Evolutionary conservation across 2,797 vertebrate genomes (phyloP).

Genomic region (Chromis chromis): DNA sequence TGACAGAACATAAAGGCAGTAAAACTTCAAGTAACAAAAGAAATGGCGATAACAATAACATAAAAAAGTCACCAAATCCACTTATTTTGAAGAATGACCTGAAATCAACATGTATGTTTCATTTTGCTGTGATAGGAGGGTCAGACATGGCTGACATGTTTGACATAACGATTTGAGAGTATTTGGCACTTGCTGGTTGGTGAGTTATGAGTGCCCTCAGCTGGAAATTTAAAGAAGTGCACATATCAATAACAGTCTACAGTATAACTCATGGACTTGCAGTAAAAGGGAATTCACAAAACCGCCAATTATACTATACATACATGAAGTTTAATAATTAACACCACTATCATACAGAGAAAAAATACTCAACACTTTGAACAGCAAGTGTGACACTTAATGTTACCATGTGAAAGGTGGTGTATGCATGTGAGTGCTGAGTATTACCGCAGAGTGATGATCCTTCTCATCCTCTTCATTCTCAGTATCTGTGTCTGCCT

Average conservation of each 20-base stretch:
- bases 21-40: not conserved
- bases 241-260: not conserved
- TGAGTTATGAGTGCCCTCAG: constrained; percentile 56
- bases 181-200: not conserved
- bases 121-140: too few relatives aligned
- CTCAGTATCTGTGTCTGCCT: constrained; percentile 91
- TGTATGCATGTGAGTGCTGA: not conserved
- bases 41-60: not conserved
- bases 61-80: not conserved
- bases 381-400: not conserved
- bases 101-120: not conserved
- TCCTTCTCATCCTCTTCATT: constrained; percentile 93
- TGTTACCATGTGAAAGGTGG: constrained; percentile 14
- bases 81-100: not conserved
- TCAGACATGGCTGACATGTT: constrained; percentile 25
- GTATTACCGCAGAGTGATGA: constrained; percentile 83
- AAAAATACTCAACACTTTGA: constrained; percentile 25
- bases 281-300: not conserved
- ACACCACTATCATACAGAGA: not conserved
- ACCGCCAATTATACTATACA: not conserved
- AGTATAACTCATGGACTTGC: not conserved
- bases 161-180: not conserved
- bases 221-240: constrained; percentile 27
- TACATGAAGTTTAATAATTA: not conserved
- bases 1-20: constrained; percentile 36